Conservation (phyloP, 23 tunicate species). For the Ascidia mentula region DNA sequence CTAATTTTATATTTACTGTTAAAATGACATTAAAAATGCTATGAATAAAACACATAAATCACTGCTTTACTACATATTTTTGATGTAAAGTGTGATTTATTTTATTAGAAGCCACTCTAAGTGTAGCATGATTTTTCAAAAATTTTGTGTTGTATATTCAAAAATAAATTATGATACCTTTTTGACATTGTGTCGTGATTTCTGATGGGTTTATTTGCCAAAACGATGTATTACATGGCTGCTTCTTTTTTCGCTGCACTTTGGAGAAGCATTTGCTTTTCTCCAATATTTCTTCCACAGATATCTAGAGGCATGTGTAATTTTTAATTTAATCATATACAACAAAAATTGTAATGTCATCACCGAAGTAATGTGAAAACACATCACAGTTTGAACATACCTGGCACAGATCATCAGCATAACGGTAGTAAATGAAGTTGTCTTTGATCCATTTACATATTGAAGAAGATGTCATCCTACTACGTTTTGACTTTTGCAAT, state of each 20-base stretch:
- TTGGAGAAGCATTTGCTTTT: slow-evolving; percentile 46
- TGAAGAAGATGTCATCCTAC: slow-evolving; percentile 31
- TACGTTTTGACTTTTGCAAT: slow-evolving; percentile 38
- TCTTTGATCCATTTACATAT: slow-evolving; percentile 89
- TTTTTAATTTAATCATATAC: no score
- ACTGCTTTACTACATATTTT: no score
- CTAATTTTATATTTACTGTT: no score
- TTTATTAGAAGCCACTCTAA: no score
- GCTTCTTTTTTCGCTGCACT: slow-evolving; percentile 31
- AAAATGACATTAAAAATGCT: no score
- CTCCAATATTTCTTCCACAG: slow-evolving; percentile 18
- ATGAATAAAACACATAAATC: no score
- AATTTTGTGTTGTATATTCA: no score
- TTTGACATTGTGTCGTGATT: no score
- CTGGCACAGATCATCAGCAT: slow-evolving; percentile 20
- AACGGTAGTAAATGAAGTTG: slow-evolving; percentile 78
- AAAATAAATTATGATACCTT: no score
- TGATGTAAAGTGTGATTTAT: no score
- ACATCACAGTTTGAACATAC: background rate
- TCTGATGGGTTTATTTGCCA: slow-evolving; percentile 30
- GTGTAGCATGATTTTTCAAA: no score
- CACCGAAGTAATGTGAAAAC: background rate
- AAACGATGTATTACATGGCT: slow-evolving; percentile 10
- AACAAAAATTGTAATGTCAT: background rate
- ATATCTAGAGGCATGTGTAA: slow-evolving; percentile 14